phyloP scores from a whole-genome alignment of 2,113 vertebrate genomes.

The Engystomops pustulosus region DNA sequence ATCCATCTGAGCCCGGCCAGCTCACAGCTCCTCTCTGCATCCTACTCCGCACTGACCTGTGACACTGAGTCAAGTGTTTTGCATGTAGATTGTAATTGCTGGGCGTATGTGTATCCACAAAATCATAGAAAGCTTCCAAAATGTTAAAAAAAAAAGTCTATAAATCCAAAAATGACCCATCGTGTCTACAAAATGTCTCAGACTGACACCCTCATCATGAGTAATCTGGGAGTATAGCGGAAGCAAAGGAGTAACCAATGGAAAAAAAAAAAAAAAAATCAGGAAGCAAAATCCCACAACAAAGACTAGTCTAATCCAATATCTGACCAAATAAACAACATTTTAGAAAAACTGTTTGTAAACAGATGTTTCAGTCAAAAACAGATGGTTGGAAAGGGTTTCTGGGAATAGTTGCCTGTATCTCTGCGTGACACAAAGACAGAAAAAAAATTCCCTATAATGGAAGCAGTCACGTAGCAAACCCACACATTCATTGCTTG shows the following conservation, averaged over 20 bases:
- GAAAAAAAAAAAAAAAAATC: background rate
- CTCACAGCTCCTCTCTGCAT: background rate
- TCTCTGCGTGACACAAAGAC: background rate
- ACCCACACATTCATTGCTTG: background rate
- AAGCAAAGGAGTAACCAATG: background rate
- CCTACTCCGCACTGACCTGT: no score
- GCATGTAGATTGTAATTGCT: no score
- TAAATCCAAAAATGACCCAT: background rate
- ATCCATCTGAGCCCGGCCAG: background rate
- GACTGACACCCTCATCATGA: background rate
- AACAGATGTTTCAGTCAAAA: constrained; percentile 2
- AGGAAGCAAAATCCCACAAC: background rate
- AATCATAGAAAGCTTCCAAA: background rate
- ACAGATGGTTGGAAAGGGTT: background rate
- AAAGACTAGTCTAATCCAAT: background rate
- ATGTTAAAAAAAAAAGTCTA: background rate
- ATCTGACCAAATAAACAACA: background rate
- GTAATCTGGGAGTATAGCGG: background rate
- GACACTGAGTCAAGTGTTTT: no score
- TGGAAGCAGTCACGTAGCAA: background rate
- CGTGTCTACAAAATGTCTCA: background rate
- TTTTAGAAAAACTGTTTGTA: background rate
- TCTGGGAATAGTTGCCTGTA: background rate
- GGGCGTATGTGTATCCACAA: background rate
- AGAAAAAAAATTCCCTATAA: background rate